Conservation (phyloP, 2,797 vertebrate genomes). For the Pseudomugil gertrudae region DNA sequence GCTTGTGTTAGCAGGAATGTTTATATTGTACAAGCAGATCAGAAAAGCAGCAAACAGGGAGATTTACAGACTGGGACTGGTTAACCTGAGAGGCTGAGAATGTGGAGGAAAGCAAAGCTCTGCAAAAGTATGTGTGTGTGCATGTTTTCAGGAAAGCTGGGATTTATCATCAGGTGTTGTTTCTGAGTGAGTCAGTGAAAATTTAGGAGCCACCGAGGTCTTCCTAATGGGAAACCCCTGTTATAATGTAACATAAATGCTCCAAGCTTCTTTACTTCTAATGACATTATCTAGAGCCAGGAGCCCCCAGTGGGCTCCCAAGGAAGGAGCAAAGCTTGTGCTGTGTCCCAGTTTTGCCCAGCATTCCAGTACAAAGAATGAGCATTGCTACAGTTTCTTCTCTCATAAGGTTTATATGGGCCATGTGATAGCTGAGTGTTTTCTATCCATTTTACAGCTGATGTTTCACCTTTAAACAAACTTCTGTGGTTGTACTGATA, state of each 20-base stretch:
- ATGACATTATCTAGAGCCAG: constrained; percentile 72
- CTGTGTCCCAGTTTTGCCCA: constrained; percentile 66
- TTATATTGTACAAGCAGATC: background rate
- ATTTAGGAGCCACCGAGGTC: constrained; percentile 26
- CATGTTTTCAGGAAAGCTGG: background rate
- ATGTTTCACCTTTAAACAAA: constrained; percentile 9
- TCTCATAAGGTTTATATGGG: constrained; percentile 48
- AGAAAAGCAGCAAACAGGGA: constrained; percentile 20
- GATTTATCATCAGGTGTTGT: background rate
- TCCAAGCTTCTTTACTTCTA: constrained; percentile 62
- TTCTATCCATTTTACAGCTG: background rate
- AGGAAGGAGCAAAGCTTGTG: constrained; percentile 48
- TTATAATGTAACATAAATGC: constrained; percentile 44
- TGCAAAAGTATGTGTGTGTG: background rate
- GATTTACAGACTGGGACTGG: constrained; percentile 5
- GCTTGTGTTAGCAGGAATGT: background rate
- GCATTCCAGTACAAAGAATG: constrained; percentile 29
- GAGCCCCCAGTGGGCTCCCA: constrained; percentile 61
- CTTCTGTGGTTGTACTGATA: constrained; percentile 2
- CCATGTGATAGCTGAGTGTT: constrained; percentile 31
- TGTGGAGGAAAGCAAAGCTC: background rate
- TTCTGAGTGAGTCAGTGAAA: constrained; percentile 4
- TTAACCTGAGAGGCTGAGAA: constrained; percentile 6
- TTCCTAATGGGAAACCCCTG: constrained; percentile 61
- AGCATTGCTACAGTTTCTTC: constrained; percentile 33